These are phyloP conservation scores for Rhinolophus sinicus DNA, from an alignment of 2,113 vertebrate species.

Conservation along the genomic window DNA sequence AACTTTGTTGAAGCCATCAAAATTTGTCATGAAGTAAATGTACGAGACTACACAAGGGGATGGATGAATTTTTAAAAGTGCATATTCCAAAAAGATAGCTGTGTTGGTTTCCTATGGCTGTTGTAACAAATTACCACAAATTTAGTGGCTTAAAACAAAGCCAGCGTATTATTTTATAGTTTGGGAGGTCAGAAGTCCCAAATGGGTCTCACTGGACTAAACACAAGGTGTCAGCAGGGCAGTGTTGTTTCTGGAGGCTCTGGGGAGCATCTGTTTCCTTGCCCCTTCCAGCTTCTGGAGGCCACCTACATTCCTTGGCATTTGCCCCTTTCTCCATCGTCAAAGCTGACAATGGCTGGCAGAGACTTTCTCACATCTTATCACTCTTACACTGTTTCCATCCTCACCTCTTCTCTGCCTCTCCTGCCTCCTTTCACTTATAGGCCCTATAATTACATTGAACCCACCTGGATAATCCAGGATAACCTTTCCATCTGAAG, in stretches of 20 bases:
- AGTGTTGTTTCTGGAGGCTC: background rate
- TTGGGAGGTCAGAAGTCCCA: background rate
- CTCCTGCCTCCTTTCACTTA: background rate
- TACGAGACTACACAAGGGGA: background rate
- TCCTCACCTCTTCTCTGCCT: background rate
- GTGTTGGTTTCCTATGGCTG: background rate
- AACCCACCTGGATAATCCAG: background rate
- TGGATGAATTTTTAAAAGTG: background rate
- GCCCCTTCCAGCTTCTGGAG: background rate
- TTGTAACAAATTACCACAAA: background rate
- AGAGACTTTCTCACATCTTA: background rate
- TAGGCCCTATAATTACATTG: background rate
- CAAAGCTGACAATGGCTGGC: background rate
- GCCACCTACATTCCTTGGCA: background rate
- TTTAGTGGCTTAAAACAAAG: slow-evolving; percentile 19
- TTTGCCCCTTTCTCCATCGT: background rate
- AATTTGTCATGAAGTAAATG: background rate
- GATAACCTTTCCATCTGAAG: background rate
- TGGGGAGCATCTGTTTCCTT: background rate
- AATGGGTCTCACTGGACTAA: background rate
- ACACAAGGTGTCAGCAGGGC: background rate
- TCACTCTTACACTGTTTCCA: background rate
- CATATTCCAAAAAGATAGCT: background rate
- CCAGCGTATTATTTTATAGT: background rate
- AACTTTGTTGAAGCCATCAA: background rate